phyloP scores from a whole-genome alignment of 2,113 vertebrate genomes.

The Chrysemys picta region DNA sequence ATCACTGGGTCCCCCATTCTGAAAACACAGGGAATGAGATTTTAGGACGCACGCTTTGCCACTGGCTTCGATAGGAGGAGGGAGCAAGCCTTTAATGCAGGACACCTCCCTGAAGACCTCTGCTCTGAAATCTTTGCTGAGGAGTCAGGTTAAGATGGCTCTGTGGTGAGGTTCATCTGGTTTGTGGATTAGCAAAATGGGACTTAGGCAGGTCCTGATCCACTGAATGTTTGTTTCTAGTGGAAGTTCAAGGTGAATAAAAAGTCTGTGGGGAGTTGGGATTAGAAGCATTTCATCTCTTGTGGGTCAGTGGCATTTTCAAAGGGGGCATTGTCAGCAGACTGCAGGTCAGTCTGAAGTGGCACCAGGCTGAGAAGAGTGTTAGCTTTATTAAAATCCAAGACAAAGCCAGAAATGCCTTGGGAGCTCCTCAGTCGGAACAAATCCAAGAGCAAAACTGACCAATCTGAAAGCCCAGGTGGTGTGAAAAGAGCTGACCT shows the following conservation, averaged over 20 bases:
- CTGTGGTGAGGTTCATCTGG: not conserved
- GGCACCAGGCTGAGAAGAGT: not conserved
- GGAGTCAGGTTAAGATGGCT: not conserved
- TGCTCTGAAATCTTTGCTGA: not conserved
- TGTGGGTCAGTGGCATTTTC: not conserved
- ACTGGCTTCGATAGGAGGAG: not conserved
- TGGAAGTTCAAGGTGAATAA: not conserved
- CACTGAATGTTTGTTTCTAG: not conserved
- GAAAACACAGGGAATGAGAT: not conserved
- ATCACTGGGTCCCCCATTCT: not conserved
- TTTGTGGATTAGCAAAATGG: not conserved
- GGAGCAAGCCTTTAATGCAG: not conserved
- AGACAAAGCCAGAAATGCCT: not conserved
- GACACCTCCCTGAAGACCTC: not conserved
- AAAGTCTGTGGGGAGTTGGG: not conserved
- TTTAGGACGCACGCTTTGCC: not conserved
- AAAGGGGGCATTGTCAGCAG: not conserved
- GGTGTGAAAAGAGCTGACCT: not conserved
- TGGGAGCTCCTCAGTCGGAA: not conserved
- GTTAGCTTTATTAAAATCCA: not conserved
- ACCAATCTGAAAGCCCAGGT: not conserved
- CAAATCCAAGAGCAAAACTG: not conserved
- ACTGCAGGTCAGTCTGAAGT: not conserved
- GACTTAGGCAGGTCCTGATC: not conserved
- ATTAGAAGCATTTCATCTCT: not conserved